Percentiles rank a stretch among this genome's conserved stretches.
Conservation (phyloP, 2,888 invertebrate genomes). For the Drosophila testacea region DNA sequence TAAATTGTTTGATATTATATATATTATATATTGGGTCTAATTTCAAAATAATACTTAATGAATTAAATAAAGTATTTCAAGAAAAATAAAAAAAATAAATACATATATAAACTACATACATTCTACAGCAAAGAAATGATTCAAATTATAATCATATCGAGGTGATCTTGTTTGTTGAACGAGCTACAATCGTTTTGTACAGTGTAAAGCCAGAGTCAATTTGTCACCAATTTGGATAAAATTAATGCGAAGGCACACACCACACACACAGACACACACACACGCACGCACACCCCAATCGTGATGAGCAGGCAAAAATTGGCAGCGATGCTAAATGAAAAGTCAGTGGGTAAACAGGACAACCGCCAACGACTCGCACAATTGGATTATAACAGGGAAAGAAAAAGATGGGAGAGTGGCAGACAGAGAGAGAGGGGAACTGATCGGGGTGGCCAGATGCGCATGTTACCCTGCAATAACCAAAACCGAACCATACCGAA, state of each 20-base stretch:
- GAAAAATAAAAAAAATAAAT: too few species aligned
- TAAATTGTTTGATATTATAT: too few species aligned
- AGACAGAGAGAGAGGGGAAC: too few species aligned
- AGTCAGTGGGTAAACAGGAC: conserved; percentile 48
- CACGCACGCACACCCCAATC: conserved; percentile 25
- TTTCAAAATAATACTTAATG: too few species aligned
- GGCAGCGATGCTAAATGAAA: conserved; percentile 50
- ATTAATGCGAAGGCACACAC: conserved; percentile 66
- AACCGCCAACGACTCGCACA: conserved; percentile 58
- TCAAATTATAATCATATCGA: neutral
- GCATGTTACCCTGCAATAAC: conserved; percentile 14
- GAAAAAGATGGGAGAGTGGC: neutral
- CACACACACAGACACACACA: conserved; percentile 30
- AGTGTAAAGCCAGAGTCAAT: conserved; percentile 37
- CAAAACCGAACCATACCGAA: conserved; percentile 10
- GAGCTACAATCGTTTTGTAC: neutral
- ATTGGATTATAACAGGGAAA: conserved; percentile 51
- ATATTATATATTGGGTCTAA: too few species aligned
- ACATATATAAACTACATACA: too few species aligned
- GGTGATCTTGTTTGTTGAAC: neutral
- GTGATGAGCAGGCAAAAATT: conserved; percentile 60
- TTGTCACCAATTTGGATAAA: conserved; percentile 64
- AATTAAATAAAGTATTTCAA: too few species aligned
- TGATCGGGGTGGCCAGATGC: conserved; percentile 57
- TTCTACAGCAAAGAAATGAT: too few species aligned